These are phyloP conservation scores for Drosophila cardini DNA, from an alignment of 1,140 invertebrate species.

Conservation along the genomic window DNA sequence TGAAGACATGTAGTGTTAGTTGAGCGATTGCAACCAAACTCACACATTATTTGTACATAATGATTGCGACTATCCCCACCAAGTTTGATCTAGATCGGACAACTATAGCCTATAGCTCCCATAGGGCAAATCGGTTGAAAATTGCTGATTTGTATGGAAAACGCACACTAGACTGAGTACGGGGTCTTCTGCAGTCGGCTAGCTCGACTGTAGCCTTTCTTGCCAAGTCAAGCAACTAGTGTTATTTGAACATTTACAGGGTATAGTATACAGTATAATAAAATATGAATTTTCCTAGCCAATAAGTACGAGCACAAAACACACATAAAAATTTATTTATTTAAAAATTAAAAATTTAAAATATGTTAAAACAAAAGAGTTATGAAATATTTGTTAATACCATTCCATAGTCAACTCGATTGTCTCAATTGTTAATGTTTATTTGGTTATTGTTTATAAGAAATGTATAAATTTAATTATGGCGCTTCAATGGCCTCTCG, in stretches of 20 bases:
- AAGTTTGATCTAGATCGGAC: too few relatives aligned
- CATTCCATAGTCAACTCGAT: conserved; percentile 12
- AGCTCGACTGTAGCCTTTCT: too few relatives aligned
- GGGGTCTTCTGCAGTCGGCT: too few relatives aligned
- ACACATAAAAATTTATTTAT: background rate
- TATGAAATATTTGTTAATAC: conserved; percentile 4
- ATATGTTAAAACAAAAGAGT: background rate
- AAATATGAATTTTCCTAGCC: background rate
- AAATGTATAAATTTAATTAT: conserved; percentile 17
- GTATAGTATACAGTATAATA: background rate
- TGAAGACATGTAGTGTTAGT: too few relatives aligned
- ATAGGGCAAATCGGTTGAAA: too few relatives aligned
- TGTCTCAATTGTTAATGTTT: background rate
- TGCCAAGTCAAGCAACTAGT: too few relatives aligned
- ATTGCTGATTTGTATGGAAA: too few relatives aligned
- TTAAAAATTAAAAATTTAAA: background rate
- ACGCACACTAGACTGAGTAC: too few relatives aligned
- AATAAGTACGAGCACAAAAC: conserved; percentile 4
- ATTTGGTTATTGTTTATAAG: conserved; percentile 6
- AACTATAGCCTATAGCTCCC: too few relatives aligned
- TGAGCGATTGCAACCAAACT: too few relatives aligned
- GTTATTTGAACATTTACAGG: background rate
- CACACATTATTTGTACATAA: too few relatives aligned
- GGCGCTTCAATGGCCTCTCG: conserved; percentile 3
- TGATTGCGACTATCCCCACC: too few relatives aligned